Percentiles rank a stretch among this genome's conserved stretches.
phyloP scores from a whole-genome alignment of 2,888 invertebrate species.

The Pandemis cinnamomeana region DNA sequence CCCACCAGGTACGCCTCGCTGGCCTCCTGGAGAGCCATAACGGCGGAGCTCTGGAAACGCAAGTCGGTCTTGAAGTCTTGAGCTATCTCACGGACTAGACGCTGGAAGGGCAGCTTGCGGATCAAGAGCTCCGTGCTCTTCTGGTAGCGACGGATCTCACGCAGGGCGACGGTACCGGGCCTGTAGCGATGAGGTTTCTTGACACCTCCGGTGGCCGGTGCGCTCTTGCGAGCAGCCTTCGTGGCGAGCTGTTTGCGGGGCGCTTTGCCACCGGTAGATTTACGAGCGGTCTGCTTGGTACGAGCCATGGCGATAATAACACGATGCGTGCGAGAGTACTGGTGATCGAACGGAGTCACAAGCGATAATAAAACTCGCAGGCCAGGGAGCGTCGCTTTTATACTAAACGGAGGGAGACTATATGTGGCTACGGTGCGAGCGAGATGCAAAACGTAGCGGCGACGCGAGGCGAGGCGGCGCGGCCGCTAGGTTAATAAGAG shows the following conservation, averaged over 20 bases:
- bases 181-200: constrained; percentile 93
- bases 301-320: constrained; percentile 65
- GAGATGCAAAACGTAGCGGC: constrained; percentile 87
- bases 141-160: constrained; percentile 96
- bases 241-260: constrained; percentile 81
- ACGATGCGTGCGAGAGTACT: not conserved
- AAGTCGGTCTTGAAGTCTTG: constrained; percentile 96
- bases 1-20: constrained; percentile 56
- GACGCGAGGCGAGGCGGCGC: constrained; percentile 93
- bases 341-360: not conserved
- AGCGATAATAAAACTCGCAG: not conserved
- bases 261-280: constrained; percentile 88
- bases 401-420: too few species aligned
- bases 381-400: too few species aligned
- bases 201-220: constrained; percentile 93
- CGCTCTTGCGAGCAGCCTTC: constrained; percentile 94
- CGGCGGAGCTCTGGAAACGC: constrained; percentile 92
- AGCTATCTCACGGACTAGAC: constrained; percentile 95
- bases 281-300: constrained; percentile 96
- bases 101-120: constrained; percentile 94
- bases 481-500: constrained; percentile 62
- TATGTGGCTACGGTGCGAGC: too few species aligned
- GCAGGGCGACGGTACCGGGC: constrained; percentile 95
- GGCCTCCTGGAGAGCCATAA: constrained; percentile 93
- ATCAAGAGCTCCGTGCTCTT: constrained; percentile 95